Evolutionary conservation across 2,888 invertebrate species (phyloP).

Genomic region (Phortica okadai): DNA sequence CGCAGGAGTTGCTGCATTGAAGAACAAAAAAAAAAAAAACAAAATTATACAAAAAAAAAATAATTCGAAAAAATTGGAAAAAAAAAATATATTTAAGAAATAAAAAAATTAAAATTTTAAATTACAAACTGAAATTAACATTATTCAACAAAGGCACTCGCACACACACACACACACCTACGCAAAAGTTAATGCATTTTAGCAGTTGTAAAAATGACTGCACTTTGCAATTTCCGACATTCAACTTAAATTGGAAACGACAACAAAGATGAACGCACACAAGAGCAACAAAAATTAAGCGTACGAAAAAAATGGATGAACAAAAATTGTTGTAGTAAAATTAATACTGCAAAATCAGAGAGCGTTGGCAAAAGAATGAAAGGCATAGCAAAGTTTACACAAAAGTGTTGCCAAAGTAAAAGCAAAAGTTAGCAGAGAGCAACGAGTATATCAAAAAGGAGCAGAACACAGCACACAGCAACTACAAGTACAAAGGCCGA

Average conservation of each 20-base stretch:
- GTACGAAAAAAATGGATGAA: not conserved
- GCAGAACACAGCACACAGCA: not conserved
- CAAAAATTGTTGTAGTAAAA: conserved; percentile 8
- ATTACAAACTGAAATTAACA: conserved; percentile 36
- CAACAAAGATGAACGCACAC: conserved; percentile 52
- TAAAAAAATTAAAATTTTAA: conserved; percentile 45
- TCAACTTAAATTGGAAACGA: conserved; percentile 45
- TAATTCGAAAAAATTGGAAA: no score
- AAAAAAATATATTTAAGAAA: no score
- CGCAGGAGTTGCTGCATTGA: conserved; percentile 17
- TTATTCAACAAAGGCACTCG: conserved; percentile 22
- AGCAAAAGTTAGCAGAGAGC: conserved; percentile 53
- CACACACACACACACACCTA: conserved; percentile 17
- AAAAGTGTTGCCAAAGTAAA: conserved; percentile 51
- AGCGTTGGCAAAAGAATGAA: not conserved
- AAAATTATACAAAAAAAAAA: not conserved
- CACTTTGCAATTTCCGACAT: conserved; percentile 28
- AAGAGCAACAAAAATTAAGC: conserved; percentile 30
- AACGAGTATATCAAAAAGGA: not conserved
- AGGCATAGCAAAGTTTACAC: conserved; percentile 12
- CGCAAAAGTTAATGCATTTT: conserved; percentile 31
- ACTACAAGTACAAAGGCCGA: not conserved
- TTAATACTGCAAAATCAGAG: conserved; percentile 2
- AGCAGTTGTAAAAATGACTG: conserved; percentile 22
- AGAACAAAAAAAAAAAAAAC: conserved; percentile 29